Evolutionary conservation across 2,888 invertebrate genomes (phyloP), one percentile per base, ranked within the genome.

Genomic region (Dynastes grantii): DNA sequence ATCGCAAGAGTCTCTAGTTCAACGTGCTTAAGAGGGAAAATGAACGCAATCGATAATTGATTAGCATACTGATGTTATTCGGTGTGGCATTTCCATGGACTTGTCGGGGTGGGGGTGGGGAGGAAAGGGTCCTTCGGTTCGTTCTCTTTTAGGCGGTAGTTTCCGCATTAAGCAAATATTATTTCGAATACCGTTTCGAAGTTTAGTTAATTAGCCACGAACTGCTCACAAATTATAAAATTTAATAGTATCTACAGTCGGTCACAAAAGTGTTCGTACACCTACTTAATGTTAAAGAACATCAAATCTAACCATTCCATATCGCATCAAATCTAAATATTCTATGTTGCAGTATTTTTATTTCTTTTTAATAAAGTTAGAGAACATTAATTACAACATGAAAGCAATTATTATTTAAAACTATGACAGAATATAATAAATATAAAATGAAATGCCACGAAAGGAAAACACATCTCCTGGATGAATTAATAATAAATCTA

Each of bases 21-120:
- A 29, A 77, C 77, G 77, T 77, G 77, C 68, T 70, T 77, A 77
- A 77, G 77, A 71, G 71, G 53, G 68, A 68, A 61, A 70, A 70
- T 68, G 61, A 61, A 77, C 71, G 61, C 40, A 77, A 77, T 77
- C 77, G 70, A 77, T 77, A 77, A 61, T 49, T 68, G 68, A 77
- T 77, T 77, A 70, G 68, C 77, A 77, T 77, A 71, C 71, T 37
- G 58, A 71, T 55, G 71, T 40, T 71, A 71, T 58, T 55, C 71
- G 32, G 51, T 29, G 53, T 6, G 53, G 55, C 13, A n/a, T 29
- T 29, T 61, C 11, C 27, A 8, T 45, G 45, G 45, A 45, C 45
- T 45, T 45, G 6, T 37, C 32, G 45, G 11, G 11, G 8, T 11
- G 45, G 45, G 45, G 45, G 1, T 8, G 8, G 40, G 67, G 5